phyloP scores from a whole-genome alignment of 2,888 invertebrate genomes.

The Teinopalpus imperialis region DNA sequence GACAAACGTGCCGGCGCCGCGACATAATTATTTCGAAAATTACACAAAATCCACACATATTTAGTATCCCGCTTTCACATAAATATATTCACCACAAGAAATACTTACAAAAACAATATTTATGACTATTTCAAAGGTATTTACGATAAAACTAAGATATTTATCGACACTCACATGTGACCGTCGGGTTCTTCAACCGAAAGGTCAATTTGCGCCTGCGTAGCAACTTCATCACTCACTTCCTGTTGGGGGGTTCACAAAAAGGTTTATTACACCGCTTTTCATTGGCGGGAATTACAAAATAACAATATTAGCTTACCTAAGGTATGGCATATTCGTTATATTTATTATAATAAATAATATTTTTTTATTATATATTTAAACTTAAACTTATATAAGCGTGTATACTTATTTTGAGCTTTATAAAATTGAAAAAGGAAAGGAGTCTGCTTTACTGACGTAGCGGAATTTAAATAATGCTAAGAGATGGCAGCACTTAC shows the following conservation, averaged over 20 bases:
- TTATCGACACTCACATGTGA: constrained; percentile 93
- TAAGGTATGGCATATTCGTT: not conserved
- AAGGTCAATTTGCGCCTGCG: constrained; percentile 89
- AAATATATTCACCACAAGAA: constrained; percentile 68
- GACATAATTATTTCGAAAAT: constrained; percentile 58
- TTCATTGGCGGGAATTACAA: constrained; percentile 62
- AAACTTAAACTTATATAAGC: too few relatives aligned
- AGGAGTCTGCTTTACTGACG: constrained; percentile 36
- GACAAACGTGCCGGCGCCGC: constrained; percentile 79
- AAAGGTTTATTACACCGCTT: constrained; percentile 59
- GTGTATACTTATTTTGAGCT: too few relatives aligned
- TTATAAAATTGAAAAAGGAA: too few relatives aligned
- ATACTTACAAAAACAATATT: constrained; percentile 78
- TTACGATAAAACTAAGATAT: constrained; percentile 79
- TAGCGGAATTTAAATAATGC: not conserved
- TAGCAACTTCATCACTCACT: constrained; percentile 82
- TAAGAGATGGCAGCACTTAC: constrained; percentile 34
- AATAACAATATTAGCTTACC: constrained; percentile 9
- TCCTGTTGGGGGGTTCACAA: constrained; percentile 80
- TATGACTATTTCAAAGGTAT: constrained; percentile 65
- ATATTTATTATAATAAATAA: not conserved
- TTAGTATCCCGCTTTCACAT: constrained; percentile 56
- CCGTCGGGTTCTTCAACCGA: constrained; percentile 94
- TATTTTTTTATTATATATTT: constrained; percentile 11
- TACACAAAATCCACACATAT: constrained; percentile 70